Conservation (phyloP, 2,888 invertebrate genomes). For the Drosophila lacicola region DNA sequence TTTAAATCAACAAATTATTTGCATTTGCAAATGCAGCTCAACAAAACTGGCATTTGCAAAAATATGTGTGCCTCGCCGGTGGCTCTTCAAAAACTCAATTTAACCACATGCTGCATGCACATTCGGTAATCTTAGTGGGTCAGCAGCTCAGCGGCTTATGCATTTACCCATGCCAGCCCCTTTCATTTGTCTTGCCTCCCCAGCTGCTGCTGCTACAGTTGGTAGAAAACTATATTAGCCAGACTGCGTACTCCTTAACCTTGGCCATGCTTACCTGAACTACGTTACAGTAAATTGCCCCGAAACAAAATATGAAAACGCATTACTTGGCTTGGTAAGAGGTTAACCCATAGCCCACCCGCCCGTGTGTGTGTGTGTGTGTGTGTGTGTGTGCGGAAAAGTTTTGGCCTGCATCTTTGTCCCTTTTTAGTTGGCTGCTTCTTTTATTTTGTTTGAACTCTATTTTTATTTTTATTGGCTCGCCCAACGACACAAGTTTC, state of each 20-base stretch:
- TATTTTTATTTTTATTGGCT: slow-evolving; percentile 77
- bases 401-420: slow-evolving; percentile 61
- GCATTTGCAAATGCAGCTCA: slow-evolving; percentile 1
- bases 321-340: slow-evolving; percentile 38
- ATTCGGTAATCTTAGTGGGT: slow-evolving; percentile 42
- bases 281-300: slow-evolving; percentile 52
- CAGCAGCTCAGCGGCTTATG: slow-evolving; percentile 34
- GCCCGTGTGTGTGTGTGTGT: slow-evolving; percentile 5
- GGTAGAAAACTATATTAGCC: slow-evolving; percentile 21
- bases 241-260: slow-evolving; percentile 24
- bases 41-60: neutral
- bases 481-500: slow-evolving; percentile 59
- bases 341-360: neutral
- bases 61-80: neutral
- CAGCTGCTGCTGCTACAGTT: neutral
- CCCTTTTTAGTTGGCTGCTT: slow-evolving; percentile 44
- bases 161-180: slow-evolving; percentile 20
- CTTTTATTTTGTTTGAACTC: slow-evolving; percentile 66
- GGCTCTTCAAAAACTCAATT: slow-evolving; percentile 24
- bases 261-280: slow-evolving; percentile 43
- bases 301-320: slow-evolving; percentile 59
- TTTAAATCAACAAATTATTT: neutral
- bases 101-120: slow-evolving; percentile 2
- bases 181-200: neutral
- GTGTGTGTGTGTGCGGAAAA: slow-evolving; percentile 31